Evolutionary conservation across 2,888 invertebrate genomes (phyloP).

Genomic region (Drosophila tripunctata): DNA sequence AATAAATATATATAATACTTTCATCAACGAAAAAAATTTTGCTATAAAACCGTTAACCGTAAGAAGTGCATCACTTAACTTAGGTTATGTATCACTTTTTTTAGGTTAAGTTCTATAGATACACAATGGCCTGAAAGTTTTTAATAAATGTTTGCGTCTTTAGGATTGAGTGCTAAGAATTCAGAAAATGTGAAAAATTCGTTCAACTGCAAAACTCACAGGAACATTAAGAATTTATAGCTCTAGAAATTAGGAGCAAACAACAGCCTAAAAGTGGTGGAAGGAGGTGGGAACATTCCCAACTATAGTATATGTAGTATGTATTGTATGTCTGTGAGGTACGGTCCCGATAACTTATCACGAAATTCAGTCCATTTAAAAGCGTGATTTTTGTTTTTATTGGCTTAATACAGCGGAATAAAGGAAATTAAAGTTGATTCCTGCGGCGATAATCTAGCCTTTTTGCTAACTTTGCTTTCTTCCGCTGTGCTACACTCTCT

Average conservation of each 20-base stretch:
- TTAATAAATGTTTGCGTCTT: neutral
- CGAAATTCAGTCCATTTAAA: constrained; percentile 35
- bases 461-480: constrained; percentile 37
- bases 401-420: constrained; percentile 33
- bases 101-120: neutral
- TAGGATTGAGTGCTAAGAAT: neutral
- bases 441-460: constrained; percentile 37
- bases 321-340: too few relatives aligned
- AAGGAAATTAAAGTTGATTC: constrained; percentile 51
- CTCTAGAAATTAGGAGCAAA: neutral
- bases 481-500: neutral
- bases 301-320: neutral
- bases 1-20: too few relatives aligned
- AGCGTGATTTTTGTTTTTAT: constrained; percentile 39
- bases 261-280: neutral
- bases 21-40: too few relatives aligned
- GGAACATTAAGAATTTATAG: constrained; percentile 8
- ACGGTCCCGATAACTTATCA: constrained; percentile 12
- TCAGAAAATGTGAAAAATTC: neutral
- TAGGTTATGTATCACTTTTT: neutral
- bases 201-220: neutral
- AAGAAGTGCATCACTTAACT: too few relatives aligned
- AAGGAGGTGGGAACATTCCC: too few relatives aligned
- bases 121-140: neutral
- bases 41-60: too few relatives aligned